Base-by-base conservation (phyloP, 2,797 vertebrate species). In the Darevskia nairensis region DNA sequence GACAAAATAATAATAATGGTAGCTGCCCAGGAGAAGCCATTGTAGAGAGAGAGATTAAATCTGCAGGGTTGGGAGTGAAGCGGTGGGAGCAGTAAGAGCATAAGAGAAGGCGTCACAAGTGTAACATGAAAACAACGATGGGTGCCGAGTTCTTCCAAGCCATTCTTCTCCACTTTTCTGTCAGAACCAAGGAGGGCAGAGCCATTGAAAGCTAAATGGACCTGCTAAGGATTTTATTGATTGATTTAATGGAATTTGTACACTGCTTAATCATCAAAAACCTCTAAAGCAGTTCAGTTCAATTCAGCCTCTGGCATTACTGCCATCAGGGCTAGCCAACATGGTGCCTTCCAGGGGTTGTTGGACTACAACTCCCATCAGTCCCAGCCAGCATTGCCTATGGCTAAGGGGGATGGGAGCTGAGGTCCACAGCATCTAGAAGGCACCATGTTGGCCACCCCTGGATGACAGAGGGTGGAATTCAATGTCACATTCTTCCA, bases 81-180 rank as follows among this genome's bases (percentile, higher is more conserved):
- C 61, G 82, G 86, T 72, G 27, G 69, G 61, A 75, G 74, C 0
- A 2, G 82, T 80, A 86, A 74, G 46, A 41, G 7, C 89, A 86
- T 82, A 86, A 69, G 46, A 41, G 7, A 90, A 86, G 85, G 86
- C 89, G 82, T 90, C 71, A 44, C 77, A 66, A 91, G 89, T 86
- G 87, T 86, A 88, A 88, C 87, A 89, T 71, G 84, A 93, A 75
- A 23, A 69, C 19, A 80, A 27, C 35, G 84, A 27, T 86, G 11
- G 11, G 77, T 88, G 89, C 91, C 93, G 92, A 95, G 90, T 80
- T 80, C 41, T 32, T 90, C 71, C 92, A 55, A 90, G 91, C 91
- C 89, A 19, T 61, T 92, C 21, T 77, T 78, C 11, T n/a, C 23
- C 69, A 39, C 86, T 19, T 90, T 92, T 90, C 84, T 92, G 89